phyloP scores from a whole-genome alignment of 2,797 vertebrate genomes.

The Poecilia picta region DNA sequence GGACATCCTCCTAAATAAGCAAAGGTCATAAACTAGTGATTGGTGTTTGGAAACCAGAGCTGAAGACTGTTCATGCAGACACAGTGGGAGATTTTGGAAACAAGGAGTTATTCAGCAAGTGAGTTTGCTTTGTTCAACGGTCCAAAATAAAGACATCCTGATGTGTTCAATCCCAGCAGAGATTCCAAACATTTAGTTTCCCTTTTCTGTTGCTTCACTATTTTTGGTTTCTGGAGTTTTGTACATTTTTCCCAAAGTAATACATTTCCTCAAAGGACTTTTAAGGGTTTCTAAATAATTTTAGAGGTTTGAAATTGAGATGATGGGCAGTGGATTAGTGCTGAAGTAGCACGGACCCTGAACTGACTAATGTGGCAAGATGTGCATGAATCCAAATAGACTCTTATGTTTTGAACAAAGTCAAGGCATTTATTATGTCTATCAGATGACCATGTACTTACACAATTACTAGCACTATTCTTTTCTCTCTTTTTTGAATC shows the following conservation, averaged over 20 bases:
- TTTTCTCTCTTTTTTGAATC: not conserved
- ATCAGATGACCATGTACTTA: not conserved
- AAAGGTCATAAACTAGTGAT: conserved; percentile 43
- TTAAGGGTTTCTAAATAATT: not conserved
- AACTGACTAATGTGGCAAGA: not conserved
- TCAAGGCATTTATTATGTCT: not conserved
- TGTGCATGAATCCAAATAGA: not conserved
- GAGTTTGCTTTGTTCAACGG: not conserved
- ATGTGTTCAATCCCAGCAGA: not conserved
- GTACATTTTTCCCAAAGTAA: not conserved
- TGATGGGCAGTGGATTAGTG: not conserved
- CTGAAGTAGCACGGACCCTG: not conserved
- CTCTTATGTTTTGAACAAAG: not conserved
- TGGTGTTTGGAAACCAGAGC: not conserved
- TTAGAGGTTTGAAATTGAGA: not conserved
- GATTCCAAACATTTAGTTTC: not conserved
- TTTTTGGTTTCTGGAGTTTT: not conserved
- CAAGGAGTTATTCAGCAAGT: not conserved
- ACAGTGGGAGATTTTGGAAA: not conserved
- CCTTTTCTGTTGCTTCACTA: not conserved
- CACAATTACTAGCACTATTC: not conserved
- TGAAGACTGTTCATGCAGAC: not conserved
- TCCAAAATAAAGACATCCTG: not conserved
- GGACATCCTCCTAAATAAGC: conserved; percentile 38
- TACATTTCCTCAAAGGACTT: not conserved